Conservation (phyloP, 2,797 vertebrate species). For the Masticophis lateralis region DNA sequence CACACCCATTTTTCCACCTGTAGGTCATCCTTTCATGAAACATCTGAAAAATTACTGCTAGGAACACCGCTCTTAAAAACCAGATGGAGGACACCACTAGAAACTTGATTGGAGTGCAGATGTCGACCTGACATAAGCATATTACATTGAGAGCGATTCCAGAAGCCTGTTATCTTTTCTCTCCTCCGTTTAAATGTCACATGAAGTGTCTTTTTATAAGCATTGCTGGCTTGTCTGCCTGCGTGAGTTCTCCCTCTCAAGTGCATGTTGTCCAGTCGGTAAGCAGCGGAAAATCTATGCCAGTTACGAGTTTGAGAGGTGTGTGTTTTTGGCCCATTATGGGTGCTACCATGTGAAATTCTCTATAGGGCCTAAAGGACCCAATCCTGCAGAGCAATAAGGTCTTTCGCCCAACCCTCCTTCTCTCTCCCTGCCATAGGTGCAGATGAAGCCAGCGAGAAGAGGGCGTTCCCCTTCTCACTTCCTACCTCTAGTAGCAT, state of each 20-base stretch:
- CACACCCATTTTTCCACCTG: neutral
- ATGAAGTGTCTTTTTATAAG: neutral
- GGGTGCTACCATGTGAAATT: too few relatives aligned
- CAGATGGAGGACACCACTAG: neutral
- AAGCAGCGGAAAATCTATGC: neutral
- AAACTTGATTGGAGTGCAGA: neutral
- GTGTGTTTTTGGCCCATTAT: slow-evolving; percentile 47
- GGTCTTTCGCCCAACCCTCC: neutral
- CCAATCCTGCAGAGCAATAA: neutral
- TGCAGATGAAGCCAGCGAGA: neutral
- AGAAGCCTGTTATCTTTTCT: neutral
- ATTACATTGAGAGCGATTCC: neutral
- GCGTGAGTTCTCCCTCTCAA: too few relatives aligned
- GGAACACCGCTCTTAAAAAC: neutral
- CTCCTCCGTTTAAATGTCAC: neutral
- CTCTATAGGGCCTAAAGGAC: neutral
- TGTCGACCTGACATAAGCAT: neutral
- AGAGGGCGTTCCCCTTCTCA: neutral
- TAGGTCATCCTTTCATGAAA: neutral
- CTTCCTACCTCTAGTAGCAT: neutral
- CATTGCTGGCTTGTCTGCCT: neutral
- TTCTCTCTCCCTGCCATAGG: neutral
- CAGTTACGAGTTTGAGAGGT: accelerated
- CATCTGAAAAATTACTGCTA: neutral
- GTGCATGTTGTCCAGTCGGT: neutral